Evolutionary conservation across 2,888 invertebrate species (phyloP), one percentile per base, ranked within the genome.

Genomic region (Drosophila cyrtoloma): DNA sequence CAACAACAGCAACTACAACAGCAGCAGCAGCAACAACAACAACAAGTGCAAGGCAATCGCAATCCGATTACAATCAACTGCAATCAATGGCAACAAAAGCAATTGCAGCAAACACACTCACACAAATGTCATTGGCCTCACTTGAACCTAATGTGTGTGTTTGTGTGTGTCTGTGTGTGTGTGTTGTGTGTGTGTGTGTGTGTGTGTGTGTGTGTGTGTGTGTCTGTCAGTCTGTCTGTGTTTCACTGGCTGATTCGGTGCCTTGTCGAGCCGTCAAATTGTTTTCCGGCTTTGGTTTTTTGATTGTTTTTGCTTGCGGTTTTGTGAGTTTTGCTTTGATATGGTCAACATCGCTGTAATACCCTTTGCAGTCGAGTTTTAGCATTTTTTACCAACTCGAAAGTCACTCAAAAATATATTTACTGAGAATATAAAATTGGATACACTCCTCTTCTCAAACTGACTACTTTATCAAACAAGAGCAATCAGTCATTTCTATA

Each of bases 281-380:
- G 90, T 88, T 86, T 86, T 89, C 90, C 90, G 90, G 90, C 90
- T 86, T 86, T 86, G 87, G 88, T 86, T 86, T 75, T 72, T 71
- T 69, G 61, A 59, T 30, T 57, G 39, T 81, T 75, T 78, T 72
- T 59, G 89, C 69, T 79, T 81, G 74, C 77, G 79, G 79, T 73
- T 81, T 69, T 32, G 5, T 64, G 68, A 76, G 77, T 71, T 77
- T 79, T 65, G 60, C 71, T 77, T 70, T 81, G 81, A 77, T 65
- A 59, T 67, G 79, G 58, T 57, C 67, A 80, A 76, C 61, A 67
- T 57, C 56, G 10, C 53, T 51, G 64, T 39, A 22, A 58, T 58
- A 22, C 44, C 22, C 44, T 44, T 33, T 44, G 19, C 19, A 32
- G 16, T 16, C 7, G 16, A n/a, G 42, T 44, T 32, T 12, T 58